Evolutionary conservation across 2,113 vertebrate species (phyloP), one percentile per base, ranked within the genome.

Genomic region (Hypomesus transpacificus): DNA sequence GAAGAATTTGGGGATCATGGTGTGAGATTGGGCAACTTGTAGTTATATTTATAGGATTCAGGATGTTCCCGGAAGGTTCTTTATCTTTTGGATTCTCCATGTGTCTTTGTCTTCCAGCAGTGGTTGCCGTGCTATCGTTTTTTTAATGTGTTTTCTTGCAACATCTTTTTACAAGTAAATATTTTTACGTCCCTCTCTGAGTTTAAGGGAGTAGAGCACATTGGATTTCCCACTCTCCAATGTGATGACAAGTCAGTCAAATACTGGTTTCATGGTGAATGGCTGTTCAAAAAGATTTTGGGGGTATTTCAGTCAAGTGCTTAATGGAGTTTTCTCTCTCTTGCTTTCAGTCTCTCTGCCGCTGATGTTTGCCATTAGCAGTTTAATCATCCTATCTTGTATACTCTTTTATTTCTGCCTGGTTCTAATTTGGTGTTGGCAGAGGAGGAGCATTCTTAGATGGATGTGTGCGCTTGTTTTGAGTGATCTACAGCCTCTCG

Each of bases 301-400:
- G 51, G 31, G 31, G 31, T 34, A 75, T 31, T 34, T 63, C 61
- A 63, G 61, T 14, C 61, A 63, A 17, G 31, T 31, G 14, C 39
- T 62, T 13, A 7, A 59, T 39, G 58, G 18, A 68, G 2, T 22
- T 54, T 1, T 8, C 71, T 22, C 26, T 51, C 20, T 70, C 66
- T 26, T 26, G 24, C 24, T 26, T 26, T 26, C 24, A 26, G 18
- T 3, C 1, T 21, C 52, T 34, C 31, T 34, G 53, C 34, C 54
- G 17, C 28, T 69, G 56, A 26, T 34, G 31, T 17, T 26, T 26
- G 24, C 24, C 24, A 58, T 58, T 59, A 69, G 68, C 54, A 57
- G 17, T 57, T 69, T 59, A 69, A 69, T 69, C 14, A 4, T 56
- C 28, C 14, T 56, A 56, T 28, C 52, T 68, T 56, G 16, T 68